These are phyloP conservation scores for Drosophila melanica DNA, from an alignment of 1,140 invertebrate genomes.

Conservation along the genomic window DNA sequence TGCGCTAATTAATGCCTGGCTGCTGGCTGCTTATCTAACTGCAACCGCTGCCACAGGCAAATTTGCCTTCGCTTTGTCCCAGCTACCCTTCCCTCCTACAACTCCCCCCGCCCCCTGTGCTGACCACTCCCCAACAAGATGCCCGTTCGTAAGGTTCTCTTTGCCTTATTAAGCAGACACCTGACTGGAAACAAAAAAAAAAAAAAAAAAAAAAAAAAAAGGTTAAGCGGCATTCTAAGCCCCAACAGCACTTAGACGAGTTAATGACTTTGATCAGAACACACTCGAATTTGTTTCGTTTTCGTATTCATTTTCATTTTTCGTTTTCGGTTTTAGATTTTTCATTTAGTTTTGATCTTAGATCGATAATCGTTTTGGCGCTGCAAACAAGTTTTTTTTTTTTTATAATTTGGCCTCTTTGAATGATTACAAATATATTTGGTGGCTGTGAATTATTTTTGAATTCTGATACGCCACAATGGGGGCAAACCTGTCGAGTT, in stretches of 20 bases:
- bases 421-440: background rate
- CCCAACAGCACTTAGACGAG: conserved; percentile 46
- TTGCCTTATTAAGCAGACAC: conserved; percentile 71
- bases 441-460: background rate
- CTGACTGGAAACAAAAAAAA: conserved; percentile 32
- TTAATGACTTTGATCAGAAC: conserved; percentile 77
- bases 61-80: too few relatives aligned
- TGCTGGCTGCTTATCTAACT: conserved; percentile 64
- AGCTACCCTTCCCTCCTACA: conserved; percentile 2
- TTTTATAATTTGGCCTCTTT: conserved; percentile 23
- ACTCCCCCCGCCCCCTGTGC: conserved; percentile 5
- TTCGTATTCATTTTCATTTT: conserved; percentile 46
- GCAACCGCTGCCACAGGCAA: conserved; percentile 39
- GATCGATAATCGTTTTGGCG: conserved; percentile 16
- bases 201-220: conserved; percentile 64
- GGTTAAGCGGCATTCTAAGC: conserved; percentile 74
- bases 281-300: conserved; percentile 55
- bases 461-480: background rate
- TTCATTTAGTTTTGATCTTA: conserved; percentile 3
- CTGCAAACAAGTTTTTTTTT: conserved; percentile 29
- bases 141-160: conserved; percentile 71
- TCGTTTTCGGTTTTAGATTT: conserved; percentile 26
- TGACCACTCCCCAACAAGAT: conserved; percentile 19
- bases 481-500: conserved; percentile 33
- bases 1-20: conserved; percentile 16